These are phyloP conservation scores for Pegoplata infirma DNA, from an alignment of 2,888 invertebrate species.

Conservation along the genomic window DNA sequence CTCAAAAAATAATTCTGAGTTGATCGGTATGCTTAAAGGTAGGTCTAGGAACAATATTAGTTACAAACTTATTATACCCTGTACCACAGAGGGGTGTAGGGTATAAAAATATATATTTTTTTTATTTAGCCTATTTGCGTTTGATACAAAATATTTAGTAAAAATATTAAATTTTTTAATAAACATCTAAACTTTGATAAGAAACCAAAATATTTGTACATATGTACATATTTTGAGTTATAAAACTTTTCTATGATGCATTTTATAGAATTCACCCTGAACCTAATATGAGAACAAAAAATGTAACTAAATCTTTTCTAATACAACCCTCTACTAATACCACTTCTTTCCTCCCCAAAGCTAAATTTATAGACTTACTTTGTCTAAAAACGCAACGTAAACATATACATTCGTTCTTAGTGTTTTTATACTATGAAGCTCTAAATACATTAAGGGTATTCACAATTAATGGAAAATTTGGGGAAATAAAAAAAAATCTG, in stretches of 20 bases:
- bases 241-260: conserved; percentile 42
- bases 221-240: neutral
- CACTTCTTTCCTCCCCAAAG: conserved; percentile 1
- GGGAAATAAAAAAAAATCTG: no score
- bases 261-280: conserved; percentile 58
- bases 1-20: no score
- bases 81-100: no score
- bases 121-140: no score
- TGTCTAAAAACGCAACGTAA: neutral
- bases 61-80: no score
- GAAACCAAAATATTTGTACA: neutral
- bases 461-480: no score
- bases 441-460: conserved; percentile 9
- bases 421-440: conserved; percentile 4
- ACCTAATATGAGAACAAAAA: conserved; percentile 51
- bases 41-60: no score
- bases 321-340: conserved; percentile 35
- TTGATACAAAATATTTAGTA: no score
- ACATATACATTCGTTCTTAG: neutral
- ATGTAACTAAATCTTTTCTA: conserved; percentile 58
- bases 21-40: no score
- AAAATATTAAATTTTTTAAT: neutral
- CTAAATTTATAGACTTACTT: conserved; percentile 18
- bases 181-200: neutral
- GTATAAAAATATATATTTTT: no score